Evolutionary conservation across 2,797 vertebrate genomes (phyloP), one percentile per base, ranked within the genome.

Genomic region (Lycodopsis pacificus): DNA sequence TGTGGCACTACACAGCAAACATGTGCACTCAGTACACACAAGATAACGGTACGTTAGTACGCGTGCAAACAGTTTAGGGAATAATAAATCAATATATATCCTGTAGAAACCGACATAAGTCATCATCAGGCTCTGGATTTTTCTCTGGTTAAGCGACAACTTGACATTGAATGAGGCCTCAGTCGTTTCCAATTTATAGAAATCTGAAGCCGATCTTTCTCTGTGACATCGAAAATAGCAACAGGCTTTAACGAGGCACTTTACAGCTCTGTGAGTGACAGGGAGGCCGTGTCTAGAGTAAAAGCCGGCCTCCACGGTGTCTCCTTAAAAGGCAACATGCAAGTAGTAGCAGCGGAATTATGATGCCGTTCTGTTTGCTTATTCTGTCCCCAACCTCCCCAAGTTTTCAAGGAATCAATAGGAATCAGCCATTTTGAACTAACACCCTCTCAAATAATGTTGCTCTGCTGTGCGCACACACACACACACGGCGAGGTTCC

Each of bases 401-500:
- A 73, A 61, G 58, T 82, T 89, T 89, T 73, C 62, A 66, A 49
- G 49, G 81, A 87, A 92, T 86, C 85, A 64, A 89, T 88, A 75
- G 56, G 70, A 88, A 84, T 84, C 81, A 84, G 83, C 67, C 65
- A 67, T 86, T 87, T 76, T 78, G 72, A 64, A 73, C 56, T 58
- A 77, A 79, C 59, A 71, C 73, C 86, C 53, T 64, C 69, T 80
- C 78, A 76, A 56, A 72, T 86, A 73, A 76, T 74, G 66, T 63
- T 73, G 74, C 48, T 58, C 63, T 76, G 70, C 20, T 76, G 78
- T 68, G 71, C 66, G 40, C 78, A 65, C 40, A 68, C 74, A 65
- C 38, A 44, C 78, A 65, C 40, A 68, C 74, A 65, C 38, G 40
- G 17, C 2, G 30, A 32, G 30, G 40, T 54, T n/a, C 57, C n/a